Percentiles rank a stretch among this genome's conserved stretches.
Evolutionary conservation across 2,113 vertebrate genomes (phyloP).

Genomic region (Hippopotamus amphibius): DNA sequence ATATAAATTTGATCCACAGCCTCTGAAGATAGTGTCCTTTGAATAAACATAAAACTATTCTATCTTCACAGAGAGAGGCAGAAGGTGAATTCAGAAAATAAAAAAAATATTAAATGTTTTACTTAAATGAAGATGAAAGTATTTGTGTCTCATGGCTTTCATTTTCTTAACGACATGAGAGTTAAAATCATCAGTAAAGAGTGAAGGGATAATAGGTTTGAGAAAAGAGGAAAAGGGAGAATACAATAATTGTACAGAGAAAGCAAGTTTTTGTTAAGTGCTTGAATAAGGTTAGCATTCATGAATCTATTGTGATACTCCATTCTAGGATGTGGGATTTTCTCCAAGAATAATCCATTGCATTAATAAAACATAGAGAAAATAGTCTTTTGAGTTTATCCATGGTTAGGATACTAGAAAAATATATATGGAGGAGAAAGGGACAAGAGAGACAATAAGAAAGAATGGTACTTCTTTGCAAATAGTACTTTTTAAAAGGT

Average conservation of each 20-base stretch:
- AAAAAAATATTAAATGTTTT: not conserved
- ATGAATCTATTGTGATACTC: not conserved
- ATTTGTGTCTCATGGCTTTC: not conserved
- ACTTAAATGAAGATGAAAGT: not conserved
- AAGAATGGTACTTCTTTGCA: not conserved
- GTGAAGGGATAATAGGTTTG: not conserved
- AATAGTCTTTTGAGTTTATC: not conserved
- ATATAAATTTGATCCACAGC: not conserved
- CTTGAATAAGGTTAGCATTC: not conserved
- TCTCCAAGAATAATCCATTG: not conserved
- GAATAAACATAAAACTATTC: not conserved
- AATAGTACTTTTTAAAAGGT: not conserved
- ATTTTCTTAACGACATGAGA: not conserved
- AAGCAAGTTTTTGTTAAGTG: not conserved
- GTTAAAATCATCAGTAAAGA: not conserved
- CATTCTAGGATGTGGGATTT: not conserved
- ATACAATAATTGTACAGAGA: not conserved
- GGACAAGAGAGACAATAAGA: not conserved
- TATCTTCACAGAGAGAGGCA: not conserved
- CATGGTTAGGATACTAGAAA: not conserved
- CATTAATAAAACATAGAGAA: not conserved
- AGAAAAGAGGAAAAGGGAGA: not conserved
- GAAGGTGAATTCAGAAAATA: not conserved
- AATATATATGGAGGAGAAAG: not conserved
- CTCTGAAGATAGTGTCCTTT: not conserved